phyloP scores from a whole-genome alignment of 2,888 invertebrate species.

The Lysandra coridon region DNA sequence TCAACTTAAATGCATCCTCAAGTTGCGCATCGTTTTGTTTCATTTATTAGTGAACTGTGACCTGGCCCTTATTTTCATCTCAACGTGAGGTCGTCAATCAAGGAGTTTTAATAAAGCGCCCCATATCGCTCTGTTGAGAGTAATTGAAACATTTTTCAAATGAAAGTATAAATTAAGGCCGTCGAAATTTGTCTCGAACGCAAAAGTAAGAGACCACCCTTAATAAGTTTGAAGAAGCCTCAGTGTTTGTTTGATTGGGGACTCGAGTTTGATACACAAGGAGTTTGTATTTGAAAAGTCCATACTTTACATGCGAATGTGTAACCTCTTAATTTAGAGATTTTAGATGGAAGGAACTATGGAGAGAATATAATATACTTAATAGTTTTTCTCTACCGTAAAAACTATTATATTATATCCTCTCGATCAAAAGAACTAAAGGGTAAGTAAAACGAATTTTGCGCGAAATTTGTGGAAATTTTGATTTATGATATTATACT shows the following conservation, averaged over 20 bases:
- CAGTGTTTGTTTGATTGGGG: neutral
- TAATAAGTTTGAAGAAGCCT: neutral
- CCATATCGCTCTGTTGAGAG: neutral
- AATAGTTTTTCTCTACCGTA: too few relatives aligned
- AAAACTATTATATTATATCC: too few relatives aligned
- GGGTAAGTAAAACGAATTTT: too few relatives aligned
- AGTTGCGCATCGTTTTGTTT: neutral
- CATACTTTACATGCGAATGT: too few relatives aligned
- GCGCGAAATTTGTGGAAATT: too few relatives aligned
- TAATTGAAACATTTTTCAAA: constrained; percentile 26
- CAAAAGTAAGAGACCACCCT: neutral
- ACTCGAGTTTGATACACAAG: neutral
- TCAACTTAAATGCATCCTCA: too few relatives aligned
- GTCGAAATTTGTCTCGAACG: constrained; percentile 11
- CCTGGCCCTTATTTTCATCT: neutral
- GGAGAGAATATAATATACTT: too few relatives aligned
- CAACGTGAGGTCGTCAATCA: constrained; percentile 25
- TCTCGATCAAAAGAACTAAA: too few relatives aligned
- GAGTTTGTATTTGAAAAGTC: neutral
- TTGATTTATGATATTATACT: too few relatives aligned
- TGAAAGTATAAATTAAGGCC: constrained; percentile 16
- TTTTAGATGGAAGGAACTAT: too few relatives aligned
- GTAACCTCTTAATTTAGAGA: too few relatives aligned
- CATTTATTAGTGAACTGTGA: neutral
- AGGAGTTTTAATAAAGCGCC: neutral